A percentile compares a stretch with the other conserved stretches of the same genome.
Evolutionary conservation across 2,888 invertebrate genomes (phyloP).

Genomic region (Spialia ferax): DNA sequence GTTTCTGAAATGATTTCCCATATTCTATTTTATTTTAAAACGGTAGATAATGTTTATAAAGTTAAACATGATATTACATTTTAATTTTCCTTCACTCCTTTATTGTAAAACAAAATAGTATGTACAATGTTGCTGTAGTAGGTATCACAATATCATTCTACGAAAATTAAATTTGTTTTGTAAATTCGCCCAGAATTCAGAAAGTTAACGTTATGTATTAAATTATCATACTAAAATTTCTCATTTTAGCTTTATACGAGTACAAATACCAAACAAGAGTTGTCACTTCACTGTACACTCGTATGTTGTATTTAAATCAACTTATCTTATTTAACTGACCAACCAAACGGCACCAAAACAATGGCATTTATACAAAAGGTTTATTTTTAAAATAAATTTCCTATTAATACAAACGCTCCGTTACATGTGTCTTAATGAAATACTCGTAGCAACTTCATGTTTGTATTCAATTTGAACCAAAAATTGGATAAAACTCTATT

Average conservation of each 20-base stretch:
- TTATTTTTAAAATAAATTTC: neutral
- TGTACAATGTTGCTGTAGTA: neutral
- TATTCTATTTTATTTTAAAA: neutral
- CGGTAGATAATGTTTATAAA: too few species aligned
- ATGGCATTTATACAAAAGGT: neutral
- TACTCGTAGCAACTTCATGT: conserved; percentile 9
- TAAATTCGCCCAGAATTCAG: conserved; percentile 11
- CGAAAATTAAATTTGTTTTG: conserved; percentile 15
- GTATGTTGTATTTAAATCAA: conserved; percentile 8
- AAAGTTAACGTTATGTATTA: conserved; percentile 9
- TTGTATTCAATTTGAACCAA: conserved; percentile 2
- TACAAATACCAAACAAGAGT: conserved; percentile 19
- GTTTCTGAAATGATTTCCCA: neutral
- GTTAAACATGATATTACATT: neutral
- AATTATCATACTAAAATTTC: conserved; percentile 25
- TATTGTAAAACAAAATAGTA: neutral
- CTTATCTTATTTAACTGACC: conserved; percentile 12
- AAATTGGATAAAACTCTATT: conserved; percentile 1
- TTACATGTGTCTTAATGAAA: conserved; percentile 7
- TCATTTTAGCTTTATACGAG: conserved; percentile 1
- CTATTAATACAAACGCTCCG: neutral
- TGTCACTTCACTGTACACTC: conserved; percentile 15
- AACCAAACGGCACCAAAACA: too few species aligned
- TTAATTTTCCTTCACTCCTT: neutral
- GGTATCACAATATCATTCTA: neutral